Percentiles rank a stretch among this genome's conserved stretches.
phyloP scores from a whole-genome alignment of 2,888 invertebrate genomes.

The Sturmia bella region DNA sequence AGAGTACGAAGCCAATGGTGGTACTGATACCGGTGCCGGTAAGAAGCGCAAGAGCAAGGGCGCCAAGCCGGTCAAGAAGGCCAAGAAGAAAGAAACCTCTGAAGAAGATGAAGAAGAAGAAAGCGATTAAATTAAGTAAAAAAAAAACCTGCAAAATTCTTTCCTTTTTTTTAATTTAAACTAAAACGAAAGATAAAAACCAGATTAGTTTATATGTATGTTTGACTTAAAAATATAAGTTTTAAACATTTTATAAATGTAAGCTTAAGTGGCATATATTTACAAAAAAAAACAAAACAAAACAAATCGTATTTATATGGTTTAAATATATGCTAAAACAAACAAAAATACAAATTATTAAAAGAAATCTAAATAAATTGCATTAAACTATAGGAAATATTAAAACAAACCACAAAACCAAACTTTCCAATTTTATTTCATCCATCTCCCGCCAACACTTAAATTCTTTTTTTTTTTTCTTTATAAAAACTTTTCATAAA shows the following conservation, averaged over 20 bases:
- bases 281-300: conserved; percentile 66
- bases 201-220: conserved; percentile 71
- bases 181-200: conserved; percentile 40
- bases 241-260: conserved; percentile 81
- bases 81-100: conserved; percentile 86
- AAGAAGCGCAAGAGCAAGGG: conserved; percentile 84
- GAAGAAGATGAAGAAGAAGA: conserved; percentile 86
- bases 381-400: conserved; percentile 66
- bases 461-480: conserved; percentile 18
- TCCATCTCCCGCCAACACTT: conserved; percentile 34
- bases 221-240: conserved; percentile 75
- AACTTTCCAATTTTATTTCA: conserved; percentile 51
- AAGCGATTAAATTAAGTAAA: conserved; percentile 83
- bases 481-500: conserved; percentile 27
- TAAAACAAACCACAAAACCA: conserved; percentile 50
- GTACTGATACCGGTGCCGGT: conserved; percentile 84
- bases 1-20: conserved; percentile 92
- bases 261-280: conserved; percentile 79
- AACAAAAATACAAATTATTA: conserved; percentile 27
- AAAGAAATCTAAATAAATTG: conserved; percentile 50
- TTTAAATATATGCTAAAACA: conserved; percentile 55
- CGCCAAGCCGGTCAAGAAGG: conserved; percentile 80
- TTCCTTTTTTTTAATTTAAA: conserved; percentile 57
- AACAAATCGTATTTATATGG: conserved; percentile 38
- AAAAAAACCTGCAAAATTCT: conserved; percentile 64